These are phyloP conservation scores for Xenopus petersii DNA, from an alignment of 2,797 vertebrate species.

Conservation along the genomic window DNA sequence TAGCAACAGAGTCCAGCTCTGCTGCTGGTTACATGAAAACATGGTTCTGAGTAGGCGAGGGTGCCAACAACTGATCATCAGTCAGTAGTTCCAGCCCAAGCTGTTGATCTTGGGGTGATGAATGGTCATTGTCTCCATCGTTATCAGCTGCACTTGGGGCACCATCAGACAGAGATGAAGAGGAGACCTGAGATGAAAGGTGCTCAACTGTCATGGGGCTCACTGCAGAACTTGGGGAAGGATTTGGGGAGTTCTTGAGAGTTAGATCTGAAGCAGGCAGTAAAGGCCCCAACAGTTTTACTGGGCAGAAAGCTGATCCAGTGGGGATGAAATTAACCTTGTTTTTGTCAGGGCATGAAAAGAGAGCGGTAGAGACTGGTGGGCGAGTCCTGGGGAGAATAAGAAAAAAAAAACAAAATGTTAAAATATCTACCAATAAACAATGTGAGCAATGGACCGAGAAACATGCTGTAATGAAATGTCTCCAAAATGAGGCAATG, in stretches of 20 bases:
- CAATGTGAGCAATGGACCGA: not conserved
- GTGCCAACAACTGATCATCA: constrained; percentile 58
- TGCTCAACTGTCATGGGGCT: constrained; percentile 71
- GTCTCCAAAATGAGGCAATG: not conserved
- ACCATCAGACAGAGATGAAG: constrained; percentile 70
- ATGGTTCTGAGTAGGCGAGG: constrained; percentile 69
- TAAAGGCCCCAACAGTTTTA: constrained; percentile 85
- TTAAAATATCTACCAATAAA: not conserved
- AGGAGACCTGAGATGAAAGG: constrained; percentile 83
- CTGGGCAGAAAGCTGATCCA: constrained; percentile 95
- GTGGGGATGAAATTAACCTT: constrained; percentile 96
- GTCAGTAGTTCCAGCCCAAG: constrained; percentile 64
- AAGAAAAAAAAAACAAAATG: constrained; percentile 43
- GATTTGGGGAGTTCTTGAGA: constrained; percentile 69
- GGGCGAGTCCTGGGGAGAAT: constrained; percentile 75
- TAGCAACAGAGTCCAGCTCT: constrained; percentile 79
- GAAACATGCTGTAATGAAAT: not conserved
- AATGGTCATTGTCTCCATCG: constrained; percentile 64
- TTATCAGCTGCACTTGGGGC: constrained; percentile 83
- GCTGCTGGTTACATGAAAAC: constrained; percentile 76
- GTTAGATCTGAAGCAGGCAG: constrained; percentile 75
- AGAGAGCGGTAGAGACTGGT: constrained; percentile 86
- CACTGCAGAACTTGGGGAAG: constrained; percentile 64
- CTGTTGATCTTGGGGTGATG: constrained; percentile 60
- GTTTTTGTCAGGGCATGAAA: constrained; percentile 98